These are phyloP conservation scores for Phrynocephalus forsythii DNA, from an alignment of 2,797 vertebrate species.

Conservation along the genomic window DNA sequence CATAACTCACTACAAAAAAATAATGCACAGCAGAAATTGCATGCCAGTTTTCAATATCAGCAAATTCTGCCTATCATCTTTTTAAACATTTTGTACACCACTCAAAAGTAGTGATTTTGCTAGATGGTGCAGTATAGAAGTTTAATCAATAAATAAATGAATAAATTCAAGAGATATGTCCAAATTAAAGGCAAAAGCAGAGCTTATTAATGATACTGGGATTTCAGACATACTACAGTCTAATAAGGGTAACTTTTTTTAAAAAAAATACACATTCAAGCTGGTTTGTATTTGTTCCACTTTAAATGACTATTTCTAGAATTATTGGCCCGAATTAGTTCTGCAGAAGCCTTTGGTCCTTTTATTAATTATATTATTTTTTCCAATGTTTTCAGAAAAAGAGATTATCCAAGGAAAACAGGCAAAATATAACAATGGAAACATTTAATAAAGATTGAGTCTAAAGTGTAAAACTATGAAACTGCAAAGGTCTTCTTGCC, in stretches of 20 bases:
- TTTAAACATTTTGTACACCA: neutral
- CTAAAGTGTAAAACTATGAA: constrained; percentile 14
- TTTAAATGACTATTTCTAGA: constrained; percentile 49
- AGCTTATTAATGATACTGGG: neutral
- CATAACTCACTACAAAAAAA: constrained; percentile 20
- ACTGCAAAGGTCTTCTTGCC: neutral
- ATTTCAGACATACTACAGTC: neutral
- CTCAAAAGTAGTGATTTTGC: too few relatives aligned
- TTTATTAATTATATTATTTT: too few relatives aligned
- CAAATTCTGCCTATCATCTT: neutral
- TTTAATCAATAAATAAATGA: too few relatives aligned
- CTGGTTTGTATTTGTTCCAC: constrained; percentile 3
- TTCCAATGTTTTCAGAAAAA: neutral
- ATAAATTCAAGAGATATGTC: neutral
- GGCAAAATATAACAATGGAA: neutral
- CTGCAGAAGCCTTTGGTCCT: too few relatives aligned
- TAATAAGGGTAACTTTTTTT: neutral
- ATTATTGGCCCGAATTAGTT: too few relatives aligned
- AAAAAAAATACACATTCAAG: neutral
- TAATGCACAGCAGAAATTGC: neutral
- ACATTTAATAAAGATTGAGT: constrained; percentile 21
- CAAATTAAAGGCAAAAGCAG: neutral
- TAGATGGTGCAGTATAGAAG: too few relatives aligned
- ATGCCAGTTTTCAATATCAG: fast-evolving
- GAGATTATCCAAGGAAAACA: constrained; percentile 52